These are phyloP conservation scores for Phylloscopus trochiloides DNA, from an alignment of 2,113 vertebrate species.

Conservation along the genomic window DNA sequence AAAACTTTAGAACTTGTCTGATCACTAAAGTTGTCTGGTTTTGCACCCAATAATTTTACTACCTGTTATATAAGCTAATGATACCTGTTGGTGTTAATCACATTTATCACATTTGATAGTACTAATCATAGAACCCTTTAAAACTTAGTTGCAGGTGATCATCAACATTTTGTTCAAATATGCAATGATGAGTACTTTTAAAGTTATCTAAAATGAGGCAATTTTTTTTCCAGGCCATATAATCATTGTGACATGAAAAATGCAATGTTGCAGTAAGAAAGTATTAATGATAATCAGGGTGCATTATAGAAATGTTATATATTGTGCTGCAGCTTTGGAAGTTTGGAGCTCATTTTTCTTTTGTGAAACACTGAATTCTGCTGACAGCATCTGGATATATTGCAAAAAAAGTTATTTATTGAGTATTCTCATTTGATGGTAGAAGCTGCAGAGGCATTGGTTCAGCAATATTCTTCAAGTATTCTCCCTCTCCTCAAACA, in stretches of 20 bases:
- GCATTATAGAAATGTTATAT: neutral
- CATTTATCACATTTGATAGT: neutral
- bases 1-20: neutral
- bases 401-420: neutral
- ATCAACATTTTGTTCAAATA: neutral
- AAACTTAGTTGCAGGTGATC: neutral
- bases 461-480: neutral
- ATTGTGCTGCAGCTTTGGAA: neutral
- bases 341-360: neutral
- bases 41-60: neutral
- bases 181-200: neutral
- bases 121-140: neutral
- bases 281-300: neutral
- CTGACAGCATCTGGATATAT: neutral
- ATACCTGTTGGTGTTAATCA: neutral
- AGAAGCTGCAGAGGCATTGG: neutral
- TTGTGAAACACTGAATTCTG: neutral
- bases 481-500: neutral
- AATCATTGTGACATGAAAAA: neutral
- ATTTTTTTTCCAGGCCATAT: neutral
- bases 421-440: neutral
- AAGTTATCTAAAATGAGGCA: neutral
- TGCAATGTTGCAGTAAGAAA: neutral
- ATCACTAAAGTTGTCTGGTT: neutral
- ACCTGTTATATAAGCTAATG: neutral